Percentiles rank a stretch among this genome's conserved stretches.
phyloP scores from a whole-genome alignment of 64 coral and sea anemone genomes.

The Montipora efflorescens region DNA sequence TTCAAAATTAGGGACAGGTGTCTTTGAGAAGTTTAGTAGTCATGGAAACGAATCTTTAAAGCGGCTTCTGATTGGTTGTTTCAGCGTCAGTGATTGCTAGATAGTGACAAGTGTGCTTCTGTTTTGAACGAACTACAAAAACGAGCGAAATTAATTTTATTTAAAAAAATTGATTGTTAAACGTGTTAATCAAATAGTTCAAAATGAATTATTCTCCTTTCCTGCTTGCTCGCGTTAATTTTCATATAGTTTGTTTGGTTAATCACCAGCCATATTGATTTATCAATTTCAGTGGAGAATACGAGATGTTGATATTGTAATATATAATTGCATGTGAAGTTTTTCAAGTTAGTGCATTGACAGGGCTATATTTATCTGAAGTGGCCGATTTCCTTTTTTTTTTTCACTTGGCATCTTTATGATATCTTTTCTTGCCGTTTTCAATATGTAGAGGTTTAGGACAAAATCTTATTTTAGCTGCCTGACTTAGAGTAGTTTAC shows the following conservation, averaged over 20 bases:
- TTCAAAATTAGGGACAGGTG: constrained; percentile 57
- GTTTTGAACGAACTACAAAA: neutral
- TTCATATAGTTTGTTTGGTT: constrained; percentile 1
- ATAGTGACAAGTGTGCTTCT: neutral
- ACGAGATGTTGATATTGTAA: neutral
- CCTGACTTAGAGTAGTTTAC: neutral
- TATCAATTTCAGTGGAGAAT: neutral
- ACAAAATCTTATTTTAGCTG: neutral
- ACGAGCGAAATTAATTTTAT: neutral
- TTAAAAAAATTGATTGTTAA: neutral
- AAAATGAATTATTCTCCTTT: neutral
- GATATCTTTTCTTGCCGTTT: neutral
- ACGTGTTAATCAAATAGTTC: neutral
- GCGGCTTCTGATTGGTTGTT: constrained; percentile 48
- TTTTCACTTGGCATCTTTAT: neutral
- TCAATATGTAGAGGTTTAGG: neutral
- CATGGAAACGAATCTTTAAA: constrained; percentile 37
- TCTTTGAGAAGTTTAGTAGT: constrained; percentile 37
- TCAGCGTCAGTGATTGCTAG: neutral
- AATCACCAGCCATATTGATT: constrained; percentile 24
- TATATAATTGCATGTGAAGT: neutral
- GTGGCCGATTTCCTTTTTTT: too few species aligned
- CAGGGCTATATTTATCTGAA: neutral
- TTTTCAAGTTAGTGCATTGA: neutral
- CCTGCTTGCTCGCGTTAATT: neutral